Base-by-base conservation (phyloP, 2,888 invertebrate species). In the Eustalomyia histrio region DNA sequence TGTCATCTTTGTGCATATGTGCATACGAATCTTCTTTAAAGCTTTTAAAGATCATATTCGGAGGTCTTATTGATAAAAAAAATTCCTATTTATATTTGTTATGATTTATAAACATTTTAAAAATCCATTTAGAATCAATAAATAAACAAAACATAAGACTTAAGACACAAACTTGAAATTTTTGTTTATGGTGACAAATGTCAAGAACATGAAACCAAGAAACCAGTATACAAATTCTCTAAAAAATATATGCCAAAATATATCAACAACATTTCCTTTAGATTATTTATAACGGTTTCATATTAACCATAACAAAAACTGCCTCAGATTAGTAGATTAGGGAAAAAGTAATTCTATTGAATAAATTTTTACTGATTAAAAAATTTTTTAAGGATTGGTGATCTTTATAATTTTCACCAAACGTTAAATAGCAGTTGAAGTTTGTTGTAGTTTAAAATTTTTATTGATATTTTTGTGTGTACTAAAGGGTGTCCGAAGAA, bases 1-100 rank as follows among this genome's bases (percentile, higher is more conserved):
- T 76, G 55, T 76, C 76, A 76, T 68, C 33, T 63, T 33, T 16
- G 3, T 50, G n/a, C 7, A 17, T 39, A 67, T 39, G 53, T 18
- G n/a, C 21, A 65, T 16, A 21, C 14, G 10, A 21, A 4, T 29
- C 14, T 35, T 7, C 21, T 64, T 43, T 60, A n/a, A 16, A 18
- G 12, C 43, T 10, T n/a, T 6, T 29, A 61, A 14, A 65, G 18
- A 33, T 16, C 12, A 21, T 63, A 10, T 52, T 7, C 12, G 14
- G 10, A 57, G 29, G 17, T 63, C 9, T 64, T 63, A 39, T 5
- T 21, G 58, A 72, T 61, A 61, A 75, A 61, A 16, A 61, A 75
- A 61, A 16, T 65, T 18, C 18, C 7, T n/a, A n/a, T n/a, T n/a
- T n/a, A n/a, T n/a, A n/a, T 60, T 65, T 60, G 35, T 33, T 43